A percentile compares a stretch with the other conserved stretches of the same genome.
Evolutionary conservation across 1,140 invertebrate genomes (phyloP).

Genomic region (Diabrotica virgifera): DNA sequence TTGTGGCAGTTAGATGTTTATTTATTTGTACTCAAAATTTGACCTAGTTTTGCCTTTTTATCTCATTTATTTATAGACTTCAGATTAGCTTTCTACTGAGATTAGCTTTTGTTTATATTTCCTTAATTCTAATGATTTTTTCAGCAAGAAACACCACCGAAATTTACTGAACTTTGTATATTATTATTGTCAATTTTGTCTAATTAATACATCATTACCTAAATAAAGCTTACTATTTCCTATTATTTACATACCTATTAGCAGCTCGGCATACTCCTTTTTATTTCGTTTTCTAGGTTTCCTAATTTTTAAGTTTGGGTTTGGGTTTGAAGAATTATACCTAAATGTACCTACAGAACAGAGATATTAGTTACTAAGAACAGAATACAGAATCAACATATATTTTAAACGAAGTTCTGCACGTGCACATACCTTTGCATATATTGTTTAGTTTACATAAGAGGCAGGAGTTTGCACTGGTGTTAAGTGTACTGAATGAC

Average conservation of each 20-base stretch:
- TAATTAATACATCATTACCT: too few species aligned
- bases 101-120: too few species aligned
- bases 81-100: too few species aligned
- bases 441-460: constrained; percentile 33
- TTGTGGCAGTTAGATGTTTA: too few species aligned
- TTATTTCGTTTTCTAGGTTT: constrained; percentile 44
- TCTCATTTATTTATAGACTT: too few species aligned
- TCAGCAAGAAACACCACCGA: too few species aligned
- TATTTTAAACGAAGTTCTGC: constrained; percentile 5
- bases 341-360: constrained; percentile 24
- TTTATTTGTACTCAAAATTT: too few species aligned
- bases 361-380: neutral
- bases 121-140: too few species aligned
- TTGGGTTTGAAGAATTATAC: constrained; percentile 37
- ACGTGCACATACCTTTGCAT: constrained; percentile 10
- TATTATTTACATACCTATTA: constrained; percentile 50
- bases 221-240: too few species aligned
- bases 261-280: constrained; percentile 52
- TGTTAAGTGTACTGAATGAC: constrained; percentile 11
- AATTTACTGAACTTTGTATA: too few species aligned
- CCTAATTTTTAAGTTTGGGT: constrained; percentile 30
- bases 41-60: too few species aligned
- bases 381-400: constrained; percentile 4
- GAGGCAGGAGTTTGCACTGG: constrained; percentile 26
- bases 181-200: too few species aligned